These are phyloP conservation scores for Seira musarum DNA, from an alignment of 2,888 invertebrate genomes.

Conservation along the genomic window DNA sequence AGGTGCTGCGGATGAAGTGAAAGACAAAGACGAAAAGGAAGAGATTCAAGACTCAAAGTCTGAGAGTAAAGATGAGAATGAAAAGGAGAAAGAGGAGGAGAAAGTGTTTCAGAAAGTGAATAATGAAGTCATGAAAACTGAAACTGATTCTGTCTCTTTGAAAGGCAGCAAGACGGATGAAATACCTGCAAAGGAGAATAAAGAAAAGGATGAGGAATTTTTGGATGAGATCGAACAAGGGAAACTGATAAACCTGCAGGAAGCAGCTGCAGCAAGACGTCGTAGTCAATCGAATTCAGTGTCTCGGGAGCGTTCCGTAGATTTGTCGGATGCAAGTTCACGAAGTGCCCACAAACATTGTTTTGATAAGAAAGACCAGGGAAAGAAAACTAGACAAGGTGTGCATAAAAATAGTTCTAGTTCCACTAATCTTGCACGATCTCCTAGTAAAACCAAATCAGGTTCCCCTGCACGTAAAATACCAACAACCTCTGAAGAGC, in stretches of 20 bases:
- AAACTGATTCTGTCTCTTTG: neutral
- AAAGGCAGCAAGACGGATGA: neutral
- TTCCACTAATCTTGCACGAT: conserved; percentile 41
- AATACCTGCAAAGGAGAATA: neutral
- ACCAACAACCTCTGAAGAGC: conserved; percentile 62
- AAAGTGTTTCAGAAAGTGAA: conserved; percentile 21
- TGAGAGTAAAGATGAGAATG: conserved; percentile 22
- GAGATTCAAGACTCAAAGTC: conserved; percentile 34
- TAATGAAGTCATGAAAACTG: neutral
- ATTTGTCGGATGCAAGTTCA: conserved; percentile 39
- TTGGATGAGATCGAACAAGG: conserved; percentile 64
- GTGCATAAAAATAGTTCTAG: conserved; percentile 8
- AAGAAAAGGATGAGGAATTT: conserved; percentile 24
- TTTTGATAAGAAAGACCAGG: conserved; percentile 30
- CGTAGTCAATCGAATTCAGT: conserved; percentile 36
- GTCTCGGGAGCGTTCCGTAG: conserved; percentile 45
- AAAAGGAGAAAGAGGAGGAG: conserved; percentile 17
- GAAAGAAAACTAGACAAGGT: neutral
- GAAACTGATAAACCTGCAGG: conserved; percentile 60
- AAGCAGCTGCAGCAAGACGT: conserved; percentile 60
- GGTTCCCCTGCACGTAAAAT: conserved; percentile 39
- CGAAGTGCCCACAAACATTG: conserved; percentile 46
- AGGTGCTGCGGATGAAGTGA: neutral
- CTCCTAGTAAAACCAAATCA: conserved; percentile 31
- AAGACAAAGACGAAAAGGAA: neutral